These are phyloP conservation scores for Bufo gargarizans DNA, from an alignment of 2,113 vertebrate species.

Conservation along the genomic window DNA sequence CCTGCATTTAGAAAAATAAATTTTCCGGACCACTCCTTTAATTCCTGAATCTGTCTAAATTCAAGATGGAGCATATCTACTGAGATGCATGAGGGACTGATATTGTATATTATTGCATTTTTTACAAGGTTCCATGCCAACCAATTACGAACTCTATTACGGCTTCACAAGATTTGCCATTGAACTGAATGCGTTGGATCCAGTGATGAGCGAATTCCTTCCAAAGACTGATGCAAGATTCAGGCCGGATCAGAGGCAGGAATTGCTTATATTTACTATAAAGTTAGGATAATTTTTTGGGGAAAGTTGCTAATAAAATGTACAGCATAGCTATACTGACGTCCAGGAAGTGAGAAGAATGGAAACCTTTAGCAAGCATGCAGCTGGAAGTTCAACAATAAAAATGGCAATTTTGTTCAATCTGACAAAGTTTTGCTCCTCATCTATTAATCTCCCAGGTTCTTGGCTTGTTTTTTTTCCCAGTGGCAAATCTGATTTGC, in stretches of 20 bases:
- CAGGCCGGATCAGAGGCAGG: constrained; percentile 94
- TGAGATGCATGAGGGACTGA: not conserved
- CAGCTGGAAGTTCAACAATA: not conserved
- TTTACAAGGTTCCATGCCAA: constrained; percentile 91
- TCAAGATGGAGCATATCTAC: not conserved
- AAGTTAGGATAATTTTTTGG: not conserved
- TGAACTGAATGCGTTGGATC: constrained; percentile 96
- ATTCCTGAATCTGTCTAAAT: not conserved
- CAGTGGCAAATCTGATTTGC: not conserved
- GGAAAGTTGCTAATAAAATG: not conserved
- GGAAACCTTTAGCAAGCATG: not conserved
- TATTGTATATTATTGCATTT: not conserved
- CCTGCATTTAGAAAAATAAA: too few relatives aligned
- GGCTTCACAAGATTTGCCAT: constrained; percentile 98
- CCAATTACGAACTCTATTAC: constrained; percentile 95
- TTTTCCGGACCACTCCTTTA: too few relatives aligned
- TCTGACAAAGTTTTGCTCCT: not conserved
- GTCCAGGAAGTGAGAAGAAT: too few relatives aligned
- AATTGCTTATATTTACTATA: not conserved
- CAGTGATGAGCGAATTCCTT: constrained; percentile 89
- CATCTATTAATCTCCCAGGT: not conserved
- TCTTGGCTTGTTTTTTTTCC: not conserved
- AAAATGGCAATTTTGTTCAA: not conserved
- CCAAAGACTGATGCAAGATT: constrained; percentile 93
- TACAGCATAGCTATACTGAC: not conserved